Evolutionary conservation across 2,888 invertebrate species (phyloP).

Genomic region (Pyrgus malvae): DNA sequence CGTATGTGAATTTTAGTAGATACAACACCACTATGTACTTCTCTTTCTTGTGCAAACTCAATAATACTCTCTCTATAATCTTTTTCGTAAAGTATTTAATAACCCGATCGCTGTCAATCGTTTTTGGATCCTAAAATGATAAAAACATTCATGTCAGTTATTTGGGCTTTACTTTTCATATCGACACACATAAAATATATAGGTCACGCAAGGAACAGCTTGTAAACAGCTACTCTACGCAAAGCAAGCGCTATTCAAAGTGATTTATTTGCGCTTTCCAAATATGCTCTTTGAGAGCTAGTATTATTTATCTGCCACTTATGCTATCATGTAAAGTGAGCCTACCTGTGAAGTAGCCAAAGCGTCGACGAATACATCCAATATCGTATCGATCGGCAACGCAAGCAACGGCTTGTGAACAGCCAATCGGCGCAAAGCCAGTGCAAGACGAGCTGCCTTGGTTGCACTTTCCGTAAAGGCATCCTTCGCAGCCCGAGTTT

Average conservation of each 20-base stretch:
- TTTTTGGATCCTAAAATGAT: constrained; percentile 45
- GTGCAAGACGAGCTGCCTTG: constrained; percentile 60
- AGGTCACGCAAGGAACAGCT: too few species aligned
- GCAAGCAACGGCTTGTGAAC: constrained; percentile 59
- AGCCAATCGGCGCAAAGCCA: constrained; percentile 57
- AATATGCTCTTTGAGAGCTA: too few species aligned
- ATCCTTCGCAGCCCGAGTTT: constrained; percentile 40
- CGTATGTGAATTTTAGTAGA: constrained; percentile 61
- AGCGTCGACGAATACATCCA: constrained; percentile 71
- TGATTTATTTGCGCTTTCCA: too few species aligned
- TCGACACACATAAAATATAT: too few species aligned
- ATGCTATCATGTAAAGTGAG: too few species aligned
- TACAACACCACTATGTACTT: constrained; percentile 69
- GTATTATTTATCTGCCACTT: too few species aligned
- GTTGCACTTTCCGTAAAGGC: constrained; percentile 37
- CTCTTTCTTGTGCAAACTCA: constrained; percentile 68
- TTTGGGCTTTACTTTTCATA: too few species aligned
- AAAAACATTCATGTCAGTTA: too few species aligned
- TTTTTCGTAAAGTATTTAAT: constrained; percentile 58
- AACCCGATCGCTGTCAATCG: constrained; percentile 54
- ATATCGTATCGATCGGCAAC: constrained; percentile 69
- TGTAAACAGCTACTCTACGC: too few species aligned
- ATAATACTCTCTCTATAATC: constrained; percentile 63
- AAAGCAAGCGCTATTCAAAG: too few species aligned
- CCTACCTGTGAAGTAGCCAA: constrained; percentile 48